Conservation (phyloP, 2,797 vertebrate genomes). For the Anguilla marmorata region DNA sequence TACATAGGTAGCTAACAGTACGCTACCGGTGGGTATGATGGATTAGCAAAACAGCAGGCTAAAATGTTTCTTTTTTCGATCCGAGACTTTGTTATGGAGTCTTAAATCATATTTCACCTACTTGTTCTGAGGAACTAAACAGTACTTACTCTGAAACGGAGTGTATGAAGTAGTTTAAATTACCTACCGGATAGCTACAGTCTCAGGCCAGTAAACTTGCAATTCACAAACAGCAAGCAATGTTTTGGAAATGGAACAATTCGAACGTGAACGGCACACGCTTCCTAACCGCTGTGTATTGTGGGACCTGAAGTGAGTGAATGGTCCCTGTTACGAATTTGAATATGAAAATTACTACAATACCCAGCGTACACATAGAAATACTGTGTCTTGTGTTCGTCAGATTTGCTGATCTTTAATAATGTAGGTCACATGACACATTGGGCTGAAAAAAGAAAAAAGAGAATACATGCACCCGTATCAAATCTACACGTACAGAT, state of each 20-base stretch:
- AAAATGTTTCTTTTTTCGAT: neutral
- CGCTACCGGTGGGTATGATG: neutral
- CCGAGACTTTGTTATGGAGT: neutral
- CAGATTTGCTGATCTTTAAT: too few relatives aligned
- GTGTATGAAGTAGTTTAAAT: neutral
- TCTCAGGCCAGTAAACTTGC: constrained; percentile 4
- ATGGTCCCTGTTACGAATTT: neutral
- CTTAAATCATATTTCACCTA: neutral
- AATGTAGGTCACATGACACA: too few relatives aligned
- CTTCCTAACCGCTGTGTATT: neutral
- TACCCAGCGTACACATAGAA: constrained; percentile 35
- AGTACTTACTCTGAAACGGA: neutral
- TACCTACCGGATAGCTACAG: neutral
- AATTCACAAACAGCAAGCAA: neutral
- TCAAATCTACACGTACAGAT: too few relatives aligned
- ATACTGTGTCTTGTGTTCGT: neutral
- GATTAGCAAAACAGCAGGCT: neutral
- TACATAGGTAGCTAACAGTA: neutral
- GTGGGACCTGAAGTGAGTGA: constrained; percentile 43
- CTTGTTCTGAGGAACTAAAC: neutral
- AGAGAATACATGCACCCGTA: too few relatives aligned
- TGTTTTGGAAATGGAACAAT: constrained; percentile 44
- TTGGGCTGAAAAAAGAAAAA: too few relatives aligned
- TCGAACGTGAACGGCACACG: constrained; percentile 26
- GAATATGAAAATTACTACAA: constrained; percentile 30